Conservation (phyloP, 2,797 vertebrate genomes). For the Cyclopterus lumpus region DNA sequence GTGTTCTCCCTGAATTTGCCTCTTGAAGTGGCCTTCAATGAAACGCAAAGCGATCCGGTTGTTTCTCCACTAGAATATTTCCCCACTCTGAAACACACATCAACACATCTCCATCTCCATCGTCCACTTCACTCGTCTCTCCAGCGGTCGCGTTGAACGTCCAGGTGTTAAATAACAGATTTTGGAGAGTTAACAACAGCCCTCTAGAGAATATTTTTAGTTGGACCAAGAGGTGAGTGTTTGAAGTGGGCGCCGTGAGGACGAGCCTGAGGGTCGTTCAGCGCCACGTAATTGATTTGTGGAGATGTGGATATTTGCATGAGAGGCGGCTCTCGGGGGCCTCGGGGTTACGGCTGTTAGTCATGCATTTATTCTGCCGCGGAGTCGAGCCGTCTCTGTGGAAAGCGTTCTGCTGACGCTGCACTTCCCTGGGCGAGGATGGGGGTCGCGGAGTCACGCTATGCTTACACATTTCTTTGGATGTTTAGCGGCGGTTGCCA, state of each 20-base stretch:
- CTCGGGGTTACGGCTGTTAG: conserved; percentile 24
- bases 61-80: no score
- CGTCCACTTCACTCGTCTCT: not conserved
- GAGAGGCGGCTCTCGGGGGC: conserved; percentile 19
- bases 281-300: conserved; percentile 48
- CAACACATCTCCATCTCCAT: not conserved
- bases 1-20: no score
- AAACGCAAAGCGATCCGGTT: no score
- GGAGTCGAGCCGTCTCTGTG: conserved; percentile 14
- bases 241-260: conserved; percentile 24
- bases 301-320: conserved; percentile 20
- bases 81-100: not conserved
- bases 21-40: no score
- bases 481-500: conserved; percentile 40
- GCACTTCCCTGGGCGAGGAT: no score
- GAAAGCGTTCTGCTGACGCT: conserved; percentile 32
- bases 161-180: conserved; percentile 26
- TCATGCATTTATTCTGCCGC: conserved; percentile 41
- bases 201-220: conserved; percentile 37
- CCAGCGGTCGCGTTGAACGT: not conserved
- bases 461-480: conserved; percentile 41
- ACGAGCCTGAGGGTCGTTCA: conserved; percentile 31
- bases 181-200: not conserved
- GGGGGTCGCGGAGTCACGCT: conserved; percentile 27
- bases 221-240: conserved; percentile 1